Base-by-base conservation (phyloP, 64 coral and sea anemone species). In the Dendronephthya gigantea region DNA sequence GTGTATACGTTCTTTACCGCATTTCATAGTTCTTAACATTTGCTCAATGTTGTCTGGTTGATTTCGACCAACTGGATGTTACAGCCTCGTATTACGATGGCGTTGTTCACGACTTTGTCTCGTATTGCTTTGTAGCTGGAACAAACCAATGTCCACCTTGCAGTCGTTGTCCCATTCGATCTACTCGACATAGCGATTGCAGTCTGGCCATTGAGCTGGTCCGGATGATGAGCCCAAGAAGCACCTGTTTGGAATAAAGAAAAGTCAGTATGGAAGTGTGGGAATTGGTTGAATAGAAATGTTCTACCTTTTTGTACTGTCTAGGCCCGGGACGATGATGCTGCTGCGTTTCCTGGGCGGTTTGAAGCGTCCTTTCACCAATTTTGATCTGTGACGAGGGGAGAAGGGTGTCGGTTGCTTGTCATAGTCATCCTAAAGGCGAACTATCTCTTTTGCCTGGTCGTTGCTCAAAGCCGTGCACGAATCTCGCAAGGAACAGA, bases 121-220 rank as follows among this genome's bases (percentile, higher is more conserved):
- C 68, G 41, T 0, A 85, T 90, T 10, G 3, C 49, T 0, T 40
- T 52, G 9, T 85, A 90, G 0, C 62, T 70, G 16, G 30, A 10
- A 25, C 31, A 39, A 4, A 90, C 83, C 8, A 90, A 34, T 9
- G 48, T 39, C 35, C 84, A 90, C 65, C 68, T 9, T 35, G 39
- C 83, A 13, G 40, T 85, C 0, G 83, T 75, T 23, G 43, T 23
- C 7, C 68, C 68, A 27, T 55, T 48, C 22, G 47, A 48, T 29
- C 33, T 52, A 0, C 14, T 93, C 84, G 51, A 91, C 62, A n/a
- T 90, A 96, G 0, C 93, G 32, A 34, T 96, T 92, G 40, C 84
- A 81, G 33, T 85, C 50, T 19, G 86, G 86, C 40, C 51, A 85
- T 10, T 66, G 72, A 16, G 94, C 94, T 49, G 90, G 83, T 23